phyloP scores from a whole-genome alignment of 2,113 vertebrate species.

The Toxotes jaculatrix region DNA sequence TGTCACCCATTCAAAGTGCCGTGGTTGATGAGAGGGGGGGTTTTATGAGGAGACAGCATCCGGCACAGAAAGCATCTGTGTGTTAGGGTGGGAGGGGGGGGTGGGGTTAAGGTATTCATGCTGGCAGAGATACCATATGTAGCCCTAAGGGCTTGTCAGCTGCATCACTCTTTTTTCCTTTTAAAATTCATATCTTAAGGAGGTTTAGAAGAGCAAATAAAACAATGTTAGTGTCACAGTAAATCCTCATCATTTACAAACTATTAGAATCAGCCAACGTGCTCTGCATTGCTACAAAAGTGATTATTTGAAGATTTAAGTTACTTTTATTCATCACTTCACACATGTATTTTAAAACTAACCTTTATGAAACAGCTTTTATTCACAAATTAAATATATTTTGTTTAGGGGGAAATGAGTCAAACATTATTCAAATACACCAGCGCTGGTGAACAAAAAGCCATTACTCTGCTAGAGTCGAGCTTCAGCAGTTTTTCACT shows the following conservation, averaged over 20 bases:
- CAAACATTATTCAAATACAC: neutral
- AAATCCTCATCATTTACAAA: conserved; percentile 2
- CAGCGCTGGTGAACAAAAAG: neutral
- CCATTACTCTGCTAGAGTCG: neutral
- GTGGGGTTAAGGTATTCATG: conserved; percentile 34
- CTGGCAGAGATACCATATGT: conserved; percentile 23
- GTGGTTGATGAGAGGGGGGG: conserved; percentile 48
- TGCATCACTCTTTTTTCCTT: neutral
- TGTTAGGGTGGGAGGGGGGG: conserved; percentile 11
- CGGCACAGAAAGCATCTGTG: conserved; percentile 25
- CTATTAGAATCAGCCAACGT: neutral
- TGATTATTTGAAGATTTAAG: neutral
- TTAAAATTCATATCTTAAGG: neutral
- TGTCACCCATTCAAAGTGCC: conserved; percentile 48
- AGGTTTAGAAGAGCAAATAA: conserved; percentile 2
- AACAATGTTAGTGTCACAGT: neutral
- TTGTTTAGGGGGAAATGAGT: neutral
- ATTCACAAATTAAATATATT: neutral
- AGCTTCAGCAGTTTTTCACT: conserved; percentile 12
- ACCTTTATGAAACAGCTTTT: neutral
- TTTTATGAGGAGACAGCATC: conserved; percentile 54
- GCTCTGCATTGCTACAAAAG: neutral
- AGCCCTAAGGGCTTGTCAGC: conserved; percentile 29
- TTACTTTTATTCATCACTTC: neutral
- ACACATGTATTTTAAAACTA: neutral